A percentile compares a stretch with the other conserved stretches of the same genome.
Evolutionary conservation across 2,888 invertebrate species (phyloP).

Genomic region (Orthosia gracilis): DNA sequence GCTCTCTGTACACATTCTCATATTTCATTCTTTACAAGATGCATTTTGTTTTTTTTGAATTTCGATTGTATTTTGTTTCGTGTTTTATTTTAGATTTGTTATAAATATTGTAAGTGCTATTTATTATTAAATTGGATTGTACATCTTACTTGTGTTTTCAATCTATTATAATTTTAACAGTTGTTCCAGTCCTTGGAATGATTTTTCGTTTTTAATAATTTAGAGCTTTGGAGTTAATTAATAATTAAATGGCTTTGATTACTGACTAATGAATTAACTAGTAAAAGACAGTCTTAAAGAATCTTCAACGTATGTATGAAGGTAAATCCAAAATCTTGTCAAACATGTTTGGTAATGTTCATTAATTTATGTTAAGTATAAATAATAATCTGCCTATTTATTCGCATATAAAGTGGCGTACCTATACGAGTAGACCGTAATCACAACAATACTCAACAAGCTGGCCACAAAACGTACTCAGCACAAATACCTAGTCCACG

Average conservation of each 20-base stretch:
- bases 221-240: neutral
- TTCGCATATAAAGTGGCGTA: neutral
- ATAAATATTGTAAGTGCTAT: too few relatives aligned
- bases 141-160: too few relatives aligned
- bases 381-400: constrained; percentile 2
- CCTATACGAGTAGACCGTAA: constrained; percentile 7
- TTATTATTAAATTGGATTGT: too few relatives aligned
- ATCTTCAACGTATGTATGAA: too few relatives aligned
- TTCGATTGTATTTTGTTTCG: neutral
- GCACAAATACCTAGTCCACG: constrained; percentile 56
- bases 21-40: neutral
- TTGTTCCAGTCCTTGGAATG: too few relatives aligned
- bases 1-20: neutral
- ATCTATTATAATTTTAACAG: too few relatives aligned
- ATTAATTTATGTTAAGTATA: neutral
- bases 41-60: neutral
- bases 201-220: too few relatives aligned
- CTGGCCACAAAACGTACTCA: constrained; percentile 59
- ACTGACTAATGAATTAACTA: neutral
- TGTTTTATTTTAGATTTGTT: neutral
- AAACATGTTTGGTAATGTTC: neutral
- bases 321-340: too few relatives aligned
- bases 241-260: neutral
- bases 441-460: constrained; percentile 32
- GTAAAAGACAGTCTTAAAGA: neutral